Evolutionary conservation across 2,888 invertebrate genomes (phyloP).

Genomic region (Troides aeacus): DNA sequence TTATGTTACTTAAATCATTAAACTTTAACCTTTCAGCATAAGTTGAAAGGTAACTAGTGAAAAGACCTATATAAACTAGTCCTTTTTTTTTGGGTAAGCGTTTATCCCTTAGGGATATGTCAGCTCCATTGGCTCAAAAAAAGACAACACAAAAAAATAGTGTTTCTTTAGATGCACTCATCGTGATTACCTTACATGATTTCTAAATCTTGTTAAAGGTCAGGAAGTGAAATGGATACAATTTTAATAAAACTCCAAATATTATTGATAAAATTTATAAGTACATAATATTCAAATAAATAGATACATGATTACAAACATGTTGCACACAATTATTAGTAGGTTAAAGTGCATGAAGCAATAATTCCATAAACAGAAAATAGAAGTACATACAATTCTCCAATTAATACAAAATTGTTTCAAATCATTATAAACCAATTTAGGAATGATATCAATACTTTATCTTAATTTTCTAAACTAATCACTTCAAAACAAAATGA

Average conservation of each 20-base stretch:
- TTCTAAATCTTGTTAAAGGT: background rate
- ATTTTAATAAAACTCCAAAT: slow-evolving; percentile 32
- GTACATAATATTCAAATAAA: slow-evolving; percentile 47
- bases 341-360: slow-evolving; percentile 29
- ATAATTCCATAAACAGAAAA: slow-evolving; percentile 52
- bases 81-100: too few species aligned
- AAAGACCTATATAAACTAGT: too few species aligned
- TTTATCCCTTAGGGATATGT: too few species aligned
- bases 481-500: slow-evolving; percentile 7
- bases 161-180: too few species aligned
- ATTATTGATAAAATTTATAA: slow-evolving; percentile 53
- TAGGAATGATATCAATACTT: slow-evolving; percentile 43
- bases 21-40: too few species aligned
- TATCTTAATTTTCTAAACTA: slow-evolving; percentile 23
- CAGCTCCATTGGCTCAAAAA: too few species aligned
- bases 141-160: too few species aligned
- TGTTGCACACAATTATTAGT: slow-evolving; percentile 39
- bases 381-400: slow-evolving; percentile 38
- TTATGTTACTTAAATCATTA: too few species aligned
- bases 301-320: slow-evolving; percentile 65
- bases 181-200: too few species aligned
- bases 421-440: slow-evolving; percentile 30
- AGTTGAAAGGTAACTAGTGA: too few species aligned
- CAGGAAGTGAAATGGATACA: slow-evolving; percentile 23
- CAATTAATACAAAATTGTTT: slow-evolving; percentile 13